phyloP scores from a whole-genome alignment of 1,140 invertebrate species.

The Limonius californicus region DNA sequence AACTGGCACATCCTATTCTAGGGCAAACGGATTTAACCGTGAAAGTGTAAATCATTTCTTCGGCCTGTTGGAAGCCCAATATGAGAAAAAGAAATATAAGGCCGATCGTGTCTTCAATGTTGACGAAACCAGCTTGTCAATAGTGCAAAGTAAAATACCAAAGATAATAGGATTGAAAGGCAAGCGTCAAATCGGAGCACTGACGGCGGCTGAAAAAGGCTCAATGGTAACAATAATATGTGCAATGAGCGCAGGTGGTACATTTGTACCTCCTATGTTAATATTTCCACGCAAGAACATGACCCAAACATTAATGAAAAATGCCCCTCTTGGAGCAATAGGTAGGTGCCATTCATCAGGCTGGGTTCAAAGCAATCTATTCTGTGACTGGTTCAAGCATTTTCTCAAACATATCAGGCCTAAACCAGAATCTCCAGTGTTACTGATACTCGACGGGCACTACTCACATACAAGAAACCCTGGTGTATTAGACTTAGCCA shows the following conservation, averaged over 20 bases:
- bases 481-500: slow-evolving; percentile 23
- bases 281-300: slow-evolving; percentile 43
- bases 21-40: slow-evolving; percentile 29
- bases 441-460: slow-evolving; percentile 38
- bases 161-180: slow-evolving; percentile 34
- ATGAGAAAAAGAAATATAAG: slow-evolving; percentile 9
- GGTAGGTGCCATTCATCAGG: slow-evolving; percentile 40
- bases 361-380: slow-evolving; percentile 30
- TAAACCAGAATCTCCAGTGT: slow-evolving; percentile 26
- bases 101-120: slow-evolving; percentile 4
- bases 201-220: slow-evolving; percentile 1
- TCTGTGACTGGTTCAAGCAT: slow-evolving; percentile 36
- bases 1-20: slow-evolving; percentile 37
- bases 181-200: slow-evolving; percentile 27
- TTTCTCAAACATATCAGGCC: slow-evolving; percentile 30
- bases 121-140: neutral
- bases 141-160: neutral
- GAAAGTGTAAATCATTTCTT: slow-evolving; percentile 19
- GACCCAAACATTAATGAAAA: slow-evolving; percentile 22
- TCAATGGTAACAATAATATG: neutral
- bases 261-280: slow-evolving; percentile 46
- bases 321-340: slow-evolving; percentile 25
- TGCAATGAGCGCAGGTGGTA: slow-evolving; percentile 43
- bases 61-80: neutral
- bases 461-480: slow-evolving; percentile 33